Conservation (phyloP, 1,140 invertebrate genomes). For the Caerostris extrusa region DNA sequence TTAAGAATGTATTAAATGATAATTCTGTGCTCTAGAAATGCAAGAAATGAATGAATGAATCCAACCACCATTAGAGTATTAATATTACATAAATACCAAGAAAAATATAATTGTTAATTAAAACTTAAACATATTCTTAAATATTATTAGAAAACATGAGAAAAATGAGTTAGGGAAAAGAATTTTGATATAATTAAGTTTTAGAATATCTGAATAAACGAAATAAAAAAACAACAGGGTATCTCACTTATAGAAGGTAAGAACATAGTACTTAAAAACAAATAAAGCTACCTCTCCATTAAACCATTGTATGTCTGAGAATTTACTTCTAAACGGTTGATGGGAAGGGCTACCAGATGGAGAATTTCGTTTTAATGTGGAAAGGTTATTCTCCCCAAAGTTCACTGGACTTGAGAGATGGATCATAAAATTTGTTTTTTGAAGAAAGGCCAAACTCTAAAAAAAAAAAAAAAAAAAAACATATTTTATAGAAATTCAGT, state of each 20-base stretch:
- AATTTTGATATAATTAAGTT: neutral
- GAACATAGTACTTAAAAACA: neutral
- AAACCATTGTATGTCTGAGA: conserved; percentile 74
- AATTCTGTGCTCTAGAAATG: conserved; percentile 76
- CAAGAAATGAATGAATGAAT: conserved; percentile 1
- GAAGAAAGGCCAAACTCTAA: conserved; percentile 63
- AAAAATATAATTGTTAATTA: neutral
- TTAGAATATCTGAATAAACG: neutral
- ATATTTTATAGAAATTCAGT: too few species aligned
- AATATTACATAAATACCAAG: neutral
- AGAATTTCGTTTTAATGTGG: conserved; percentile 23
- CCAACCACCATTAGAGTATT: neutral
- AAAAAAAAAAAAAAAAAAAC: neutral
- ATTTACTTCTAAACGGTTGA: conserved; percentile 67
- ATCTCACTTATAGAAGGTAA: neutral
- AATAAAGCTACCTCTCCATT: conserved; percentile 72
- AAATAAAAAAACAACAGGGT: neutral
- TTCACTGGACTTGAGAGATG: neutral
- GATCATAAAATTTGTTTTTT: conserved; percentile 49
- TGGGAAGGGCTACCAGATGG: conserved; percentile 64
- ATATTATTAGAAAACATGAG: neutral
- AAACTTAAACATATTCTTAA: too few species aligned
- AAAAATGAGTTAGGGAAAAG: neutral
- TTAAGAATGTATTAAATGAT: conserved; percentile 78
- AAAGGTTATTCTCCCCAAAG: conserved; percentile 12